phyloP scores from a whole-genome alignment of 2,113 vertebrate genomes.

The Mormyrus lacerda region DNA sequence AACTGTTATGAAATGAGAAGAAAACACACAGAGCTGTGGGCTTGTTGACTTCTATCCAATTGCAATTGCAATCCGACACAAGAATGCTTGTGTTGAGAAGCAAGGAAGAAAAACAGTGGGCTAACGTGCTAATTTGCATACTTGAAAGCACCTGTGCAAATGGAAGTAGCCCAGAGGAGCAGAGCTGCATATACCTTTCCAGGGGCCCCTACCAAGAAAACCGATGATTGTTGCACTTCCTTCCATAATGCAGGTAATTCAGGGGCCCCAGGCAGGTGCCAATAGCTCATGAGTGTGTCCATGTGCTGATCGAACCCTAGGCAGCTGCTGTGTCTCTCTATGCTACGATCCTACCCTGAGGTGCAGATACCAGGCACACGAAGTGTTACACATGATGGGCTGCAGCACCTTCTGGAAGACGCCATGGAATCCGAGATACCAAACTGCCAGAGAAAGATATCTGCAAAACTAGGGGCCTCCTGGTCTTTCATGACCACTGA shows the following conservation, averaged over 20 bases:
- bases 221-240: too few relatives aligned
- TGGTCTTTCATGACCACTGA: neutral
- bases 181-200: neutral
- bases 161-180: neutral
- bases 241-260: neutral
- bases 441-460: neutral
- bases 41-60: neutral
- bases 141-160: neutral
- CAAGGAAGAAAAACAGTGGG: neutral
- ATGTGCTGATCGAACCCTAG: neutral
- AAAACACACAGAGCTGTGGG: neutral
- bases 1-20: neutral
- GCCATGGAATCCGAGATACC: neutral
- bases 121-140: neutral
- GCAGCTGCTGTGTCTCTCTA: neutral
- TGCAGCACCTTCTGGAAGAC: neutral
- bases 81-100: neutral
- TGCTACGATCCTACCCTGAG: neutral
- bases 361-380: neutral
- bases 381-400: neutral
- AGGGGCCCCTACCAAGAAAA: neutral
- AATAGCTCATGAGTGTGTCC: neutral
- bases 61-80: neutral
- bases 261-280: neutral
- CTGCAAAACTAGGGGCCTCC: neutral